Conservation (phyloP, 2,113 vertebrate species). For the Corvus hawaiiensis region DNA sequence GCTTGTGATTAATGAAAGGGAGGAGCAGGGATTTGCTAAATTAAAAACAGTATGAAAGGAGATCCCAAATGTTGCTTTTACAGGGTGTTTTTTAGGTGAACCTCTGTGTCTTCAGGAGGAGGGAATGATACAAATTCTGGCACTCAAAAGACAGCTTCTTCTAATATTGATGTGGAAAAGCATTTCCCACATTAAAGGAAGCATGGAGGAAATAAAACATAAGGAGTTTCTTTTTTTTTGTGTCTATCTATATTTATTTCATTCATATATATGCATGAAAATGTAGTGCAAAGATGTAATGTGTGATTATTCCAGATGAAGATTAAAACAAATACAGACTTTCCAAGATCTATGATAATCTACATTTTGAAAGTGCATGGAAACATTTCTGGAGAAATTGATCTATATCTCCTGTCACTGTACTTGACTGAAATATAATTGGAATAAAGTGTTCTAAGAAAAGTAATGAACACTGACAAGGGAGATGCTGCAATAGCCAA, state of each 20-base stretch:
- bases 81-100: not conserved
- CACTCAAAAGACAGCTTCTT: not conserved
- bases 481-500: not conserved
- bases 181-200: not conserved
- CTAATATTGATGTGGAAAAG: not conserved
- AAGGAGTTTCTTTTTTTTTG: not conserved
- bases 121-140: not conserved
- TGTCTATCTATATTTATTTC: not conserved
- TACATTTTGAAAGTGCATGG: not conserved
- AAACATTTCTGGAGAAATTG: not conserved
- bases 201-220: not conserved
- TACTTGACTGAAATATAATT: not conserved
- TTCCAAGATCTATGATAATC: not conserved
- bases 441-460: not conserved
- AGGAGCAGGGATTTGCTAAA: not conserved
- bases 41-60: not conserved
- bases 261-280: not conserved
- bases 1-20: not conserved
- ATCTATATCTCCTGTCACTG: not conserved
- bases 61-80: not conserved
- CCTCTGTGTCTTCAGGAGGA: not conserved
- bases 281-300: not conserved
- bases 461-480: not conserved
- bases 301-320: not conserved
- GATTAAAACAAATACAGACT: not conserved